Conservation (phyloP, 2,888 invertebrate genomes). For the Himalopsyche japonica region DNA sequence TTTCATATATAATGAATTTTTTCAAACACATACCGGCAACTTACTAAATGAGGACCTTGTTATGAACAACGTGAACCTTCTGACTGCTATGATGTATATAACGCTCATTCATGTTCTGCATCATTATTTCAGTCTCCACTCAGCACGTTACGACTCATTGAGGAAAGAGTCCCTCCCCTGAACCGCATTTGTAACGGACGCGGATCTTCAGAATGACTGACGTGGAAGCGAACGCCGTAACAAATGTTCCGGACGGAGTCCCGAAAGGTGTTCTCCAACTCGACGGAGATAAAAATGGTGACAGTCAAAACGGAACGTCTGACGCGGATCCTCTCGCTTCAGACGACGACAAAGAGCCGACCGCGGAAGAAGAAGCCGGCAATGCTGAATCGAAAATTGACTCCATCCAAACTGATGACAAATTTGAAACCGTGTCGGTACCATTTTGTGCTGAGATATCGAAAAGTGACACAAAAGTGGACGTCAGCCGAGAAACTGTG, state of each 20-base stretch:
- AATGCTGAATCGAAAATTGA: no score
- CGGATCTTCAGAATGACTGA: slow-evolving; percentile 18
- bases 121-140: slow-evolving; percentile 14
- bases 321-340: slow-evolving; percentile 22
- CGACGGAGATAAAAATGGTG: slow-evolving; percentile 5
- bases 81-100: no score
- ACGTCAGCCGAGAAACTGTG: no score
- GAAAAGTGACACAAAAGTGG: no score
- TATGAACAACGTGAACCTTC: no score
- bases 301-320: background rate
- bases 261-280: background rate
- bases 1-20: no score
- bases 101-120: background rate
- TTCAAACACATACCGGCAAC: no score
- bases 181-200: background rate
- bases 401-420: no score
- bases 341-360: slow-evolving; percentile 11
- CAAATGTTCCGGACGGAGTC: slow-evolving; percentile 3
- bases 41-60: no score
- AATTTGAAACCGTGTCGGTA: no score
- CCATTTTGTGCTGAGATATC: no score
- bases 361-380: background rate
- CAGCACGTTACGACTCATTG: background rate
- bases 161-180: background rate
- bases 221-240: slow-evolving; percentile 18